Percentiles rank a stretch among this genome's conserved stretches.
Evolutionary conservation across 2,797 vertebrate species (phyloP).

Genomic region (Brotula barbata): DNA sequence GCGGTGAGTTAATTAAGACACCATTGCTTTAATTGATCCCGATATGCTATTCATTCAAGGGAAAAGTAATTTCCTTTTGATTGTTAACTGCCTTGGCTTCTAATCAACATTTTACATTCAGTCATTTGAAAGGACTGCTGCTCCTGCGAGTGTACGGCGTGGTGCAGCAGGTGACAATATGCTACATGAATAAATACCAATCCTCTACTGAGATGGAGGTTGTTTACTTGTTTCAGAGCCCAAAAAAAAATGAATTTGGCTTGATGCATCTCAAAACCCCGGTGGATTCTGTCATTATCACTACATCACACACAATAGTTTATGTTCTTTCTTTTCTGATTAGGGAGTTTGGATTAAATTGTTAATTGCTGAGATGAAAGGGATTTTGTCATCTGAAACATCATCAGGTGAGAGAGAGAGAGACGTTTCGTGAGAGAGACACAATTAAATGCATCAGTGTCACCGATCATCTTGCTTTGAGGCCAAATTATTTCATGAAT

Average conservation of each 20-base stretch:
- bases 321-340: background rate
- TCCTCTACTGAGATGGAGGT: conserved; percentile 13
- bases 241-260: conserved; percentile 10
- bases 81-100: conserved; percentile 58
- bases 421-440: no score
- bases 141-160: conserved; percentile 8
- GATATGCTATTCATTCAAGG: conserved; percentile 69
- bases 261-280: conserved; percentile 1
- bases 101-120: conserved; percentile 62
- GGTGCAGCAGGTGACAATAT: conserved; percentile 45
- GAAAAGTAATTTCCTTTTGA: conserved; percentile 69
- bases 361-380: no score
- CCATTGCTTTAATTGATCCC: conserved; percentile 68
- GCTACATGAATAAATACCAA: conserved; percentile 45
- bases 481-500: no score
- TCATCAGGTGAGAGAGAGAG: no score
- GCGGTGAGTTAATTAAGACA: conserved; percentile 65
- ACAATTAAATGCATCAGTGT: no score
- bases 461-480: no score
- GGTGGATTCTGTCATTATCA: conserved; percentile 4
- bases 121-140: conserved; percentile 41
- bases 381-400: no score
- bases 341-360: background rate
- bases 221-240: conserved; percentile 35
- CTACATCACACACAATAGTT: background rate